These are phyloP conservation scores for Centropus bengalensis DNA, from an alignment of 2,113 vertebrate genomes.

Conservation along the genomic window DNA sequence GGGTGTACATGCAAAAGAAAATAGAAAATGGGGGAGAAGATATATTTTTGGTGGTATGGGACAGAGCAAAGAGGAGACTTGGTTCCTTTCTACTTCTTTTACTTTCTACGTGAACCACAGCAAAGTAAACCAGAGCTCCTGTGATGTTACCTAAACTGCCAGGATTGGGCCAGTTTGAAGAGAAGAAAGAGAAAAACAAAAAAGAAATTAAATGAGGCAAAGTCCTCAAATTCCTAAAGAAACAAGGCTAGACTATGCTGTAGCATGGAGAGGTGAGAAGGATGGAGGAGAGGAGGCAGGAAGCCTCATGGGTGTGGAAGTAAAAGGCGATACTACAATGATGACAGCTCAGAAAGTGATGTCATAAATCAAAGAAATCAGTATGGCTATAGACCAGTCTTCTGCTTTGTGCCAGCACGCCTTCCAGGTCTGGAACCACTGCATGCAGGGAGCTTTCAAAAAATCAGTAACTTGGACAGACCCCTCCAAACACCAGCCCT, in stretches of 20 bases:
- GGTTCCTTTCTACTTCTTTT: not conserved
- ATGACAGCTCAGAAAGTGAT: not conserved
- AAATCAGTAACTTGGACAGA: not conserved
- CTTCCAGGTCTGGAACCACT: not conserved
- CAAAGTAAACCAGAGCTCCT: not conserved
- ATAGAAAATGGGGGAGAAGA: rapidly evolving
- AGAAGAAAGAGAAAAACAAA: not conserved
- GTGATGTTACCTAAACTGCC: not conserved
- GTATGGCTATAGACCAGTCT: not conserved
- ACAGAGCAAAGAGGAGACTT: not conserved
- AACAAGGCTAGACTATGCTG: not conserved
- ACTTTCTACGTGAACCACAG: not conserved
- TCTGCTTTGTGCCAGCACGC: not conserved
- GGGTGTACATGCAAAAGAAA: not conserved
- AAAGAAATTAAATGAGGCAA: not conserved
- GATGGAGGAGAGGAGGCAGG: not conserved
- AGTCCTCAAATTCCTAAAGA: not conserved
- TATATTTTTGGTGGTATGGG: not conserved
- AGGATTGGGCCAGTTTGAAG: not conserved
- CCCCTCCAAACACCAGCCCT: not conserved
- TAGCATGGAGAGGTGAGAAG: not conserved
- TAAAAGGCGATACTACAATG: not conserved
- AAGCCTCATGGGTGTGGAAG: not conserved
- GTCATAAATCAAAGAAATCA: not conserved
- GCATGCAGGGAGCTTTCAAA: not conserved